These are phyloP conservation scores for Grallaria varia DNA, from an alignment of 2,113 vertebrate genomes.

Conservation along the genomic window DNA sequence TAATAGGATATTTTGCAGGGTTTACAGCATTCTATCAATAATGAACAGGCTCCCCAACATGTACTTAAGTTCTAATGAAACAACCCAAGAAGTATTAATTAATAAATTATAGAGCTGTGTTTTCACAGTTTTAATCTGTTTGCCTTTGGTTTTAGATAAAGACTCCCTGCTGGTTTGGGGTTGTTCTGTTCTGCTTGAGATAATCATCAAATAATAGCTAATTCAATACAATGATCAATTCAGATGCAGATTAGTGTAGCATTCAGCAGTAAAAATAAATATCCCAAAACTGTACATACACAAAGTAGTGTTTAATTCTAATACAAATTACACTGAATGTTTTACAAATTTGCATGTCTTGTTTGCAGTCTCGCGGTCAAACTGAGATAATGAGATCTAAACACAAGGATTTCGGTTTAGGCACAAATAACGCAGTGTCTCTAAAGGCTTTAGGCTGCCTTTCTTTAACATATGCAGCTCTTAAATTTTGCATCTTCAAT, in stretches of 20 bases:
- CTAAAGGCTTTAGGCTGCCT: background rate
- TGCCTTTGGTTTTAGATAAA: background rate
- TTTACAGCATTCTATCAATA: background rate
- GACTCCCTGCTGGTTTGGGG: background rate
- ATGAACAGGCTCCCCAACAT: background rate
- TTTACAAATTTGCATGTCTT: slow-evolving; percentile 1
- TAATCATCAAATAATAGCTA: slow-evolving; percentile 10
- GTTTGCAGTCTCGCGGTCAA: background rate
- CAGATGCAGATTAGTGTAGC: background rate
- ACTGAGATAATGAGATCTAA: slow-evolving; percentile 5
- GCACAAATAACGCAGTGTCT: background rate
- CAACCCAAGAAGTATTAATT: background rate
- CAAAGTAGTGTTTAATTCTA: slow-evolving; percentile 8
- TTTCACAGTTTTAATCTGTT: background rate
- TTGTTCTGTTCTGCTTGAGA: slow-evolving; percentile 4
- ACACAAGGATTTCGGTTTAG: background rate
- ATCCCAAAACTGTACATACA: background rate
- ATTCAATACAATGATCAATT: slow-evolving; percentile 3
- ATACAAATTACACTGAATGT: background rate
- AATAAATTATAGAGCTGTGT: background rate
- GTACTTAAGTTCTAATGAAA: background rate
- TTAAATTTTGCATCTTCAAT: background rate
- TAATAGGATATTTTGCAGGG: background rate
- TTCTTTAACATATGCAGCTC: background rate
- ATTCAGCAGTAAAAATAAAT: slow-evolving; percentile 4